Evolutionary conservation across 2,888 invertebrate species (phyloP).

Genomic region (Antheraea yamamai): DNA sequence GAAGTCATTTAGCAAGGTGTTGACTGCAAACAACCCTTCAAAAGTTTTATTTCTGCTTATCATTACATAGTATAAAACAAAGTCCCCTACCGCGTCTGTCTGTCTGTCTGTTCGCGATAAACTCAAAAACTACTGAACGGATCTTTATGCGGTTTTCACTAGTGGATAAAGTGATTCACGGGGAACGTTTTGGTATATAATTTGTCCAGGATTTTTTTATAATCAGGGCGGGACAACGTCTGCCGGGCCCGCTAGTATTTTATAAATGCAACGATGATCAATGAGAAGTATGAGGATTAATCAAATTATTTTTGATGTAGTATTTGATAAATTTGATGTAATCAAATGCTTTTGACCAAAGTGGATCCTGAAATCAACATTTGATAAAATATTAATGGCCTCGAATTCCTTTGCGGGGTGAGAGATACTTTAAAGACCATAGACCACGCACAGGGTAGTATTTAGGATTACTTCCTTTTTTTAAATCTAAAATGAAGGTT

Average conservation of each 20-base stretch:
- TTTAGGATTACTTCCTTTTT: background rate
- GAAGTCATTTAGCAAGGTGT: background rate
- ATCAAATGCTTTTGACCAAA: conserved; percentile 8
- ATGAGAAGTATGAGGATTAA: too few species aligned
- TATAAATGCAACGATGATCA: background rate
- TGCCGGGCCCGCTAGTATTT: too few species aligned
- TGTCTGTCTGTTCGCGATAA: too few species aligned
- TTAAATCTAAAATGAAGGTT: background rate
- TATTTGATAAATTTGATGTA: conserved; percentile 1
- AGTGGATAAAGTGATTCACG: too few species aligned
- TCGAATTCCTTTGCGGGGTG: conserved; percentile 32
- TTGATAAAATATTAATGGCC: conserved; percentile 74
- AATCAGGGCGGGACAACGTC: too few species aligned
- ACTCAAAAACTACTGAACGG: too few species aligned
- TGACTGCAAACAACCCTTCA: background rate
- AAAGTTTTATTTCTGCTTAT: background rate
- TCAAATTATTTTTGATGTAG: background rate
- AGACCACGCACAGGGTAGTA: conserved; percentile 27
- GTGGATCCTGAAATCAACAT: conserved; percentile 42
- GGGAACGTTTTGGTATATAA: too few species aligned
- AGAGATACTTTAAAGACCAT: conserved; percentile 41
- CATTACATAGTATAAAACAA: too few species aligned
- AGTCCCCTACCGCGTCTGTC: too few species aligned
- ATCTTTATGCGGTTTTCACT: too few species aligned
- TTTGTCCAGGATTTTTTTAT: too few species aligned